Percentiles rank a stretch among this genome's conserved stretches.
Conservation (phyloP, 2,888 invertebrate genomes). For the Escarpia spicata region DNA sequence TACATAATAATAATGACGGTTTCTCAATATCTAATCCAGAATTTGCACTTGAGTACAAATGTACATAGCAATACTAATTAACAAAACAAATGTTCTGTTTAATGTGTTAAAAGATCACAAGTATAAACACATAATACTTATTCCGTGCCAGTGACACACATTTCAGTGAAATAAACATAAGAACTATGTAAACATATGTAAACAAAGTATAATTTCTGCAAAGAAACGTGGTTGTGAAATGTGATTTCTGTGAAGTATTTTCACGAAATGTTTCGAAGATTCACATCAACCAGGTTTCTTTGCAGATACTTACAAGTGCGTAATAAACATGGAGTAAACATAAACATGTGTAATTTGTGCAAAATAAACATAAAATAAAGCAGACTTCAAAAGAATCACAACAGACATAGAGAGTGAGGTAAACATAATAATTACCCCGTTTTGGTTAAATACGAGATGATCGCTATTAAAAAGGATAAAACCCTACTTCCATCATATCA, state of each 20-base stretch:
- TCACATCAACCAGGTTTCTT: not conserved
- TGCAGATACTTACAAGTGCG: not conserved
- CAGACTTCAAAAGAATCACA: slow-evolving; percentile 13
- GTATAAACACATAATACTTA: not conserved
- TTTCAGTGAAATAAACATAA: not conserved
- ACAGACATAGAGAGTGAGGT: not conserved
- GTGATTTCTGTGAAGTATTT: not conserved
- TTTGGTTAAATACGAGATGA: not conserved
- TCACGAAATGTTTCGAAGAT: not conserved
- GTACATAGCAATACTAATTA: not conserved
- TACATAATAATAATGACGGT: not conserved
- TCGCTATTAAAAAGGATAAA: not conserved
- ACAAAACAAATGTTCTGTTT: not conserved
- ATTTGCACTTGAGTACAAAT: not conserved
- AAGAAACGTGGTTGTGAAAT: not conserved
- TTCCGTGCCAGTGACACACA: not conserved
- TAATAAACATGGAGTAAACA: not conserved
- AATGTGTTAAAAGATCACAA: not conserved
- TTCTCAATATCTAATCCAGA: not conserved
- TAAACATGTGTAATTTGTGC: not conserved
- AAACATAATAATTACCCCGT: not conserved
- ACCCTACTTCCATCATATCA: not conserved
- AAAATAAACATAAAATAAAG: not conserved
- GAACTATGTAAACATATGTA: not conserved
- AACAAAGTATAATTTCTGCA: not conserved